phyloP scores from a whole-genome alignment of 92 coral and sea anemone genomes.

The Palythoa caribaeorum region DNA sequence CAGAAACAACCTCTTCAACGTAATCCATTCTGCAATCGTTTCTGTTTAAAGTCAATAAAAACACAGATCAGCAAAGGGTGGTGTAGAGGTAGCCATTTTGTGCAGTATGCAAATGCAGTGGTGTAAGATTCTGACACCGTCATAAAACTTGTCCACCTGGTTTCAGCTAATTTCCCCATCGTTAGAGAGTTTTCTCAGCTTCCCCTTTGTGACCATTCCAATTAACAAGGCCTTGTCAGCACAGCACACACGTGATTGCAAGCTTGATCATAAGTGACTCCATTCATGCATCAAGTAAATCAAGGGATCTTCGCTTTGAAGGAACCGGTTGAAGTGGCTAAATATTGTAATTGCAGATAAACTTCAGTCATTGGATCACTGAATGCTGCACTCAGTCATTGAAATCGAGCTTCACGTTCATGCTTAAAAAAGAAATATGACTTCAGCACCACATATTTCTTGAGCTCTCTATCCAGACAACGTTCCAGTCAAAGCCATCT shows the following conservation, averaged over 20 bases:
- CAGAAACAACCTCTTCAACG: conserved; percentile 42
- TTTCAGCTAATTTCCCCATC: conserved; percentile 59
- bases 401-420: conserved; percentile 7
- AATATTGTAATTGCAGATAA: conserved; percentile 28
- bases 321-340: conserved; percentile 31
- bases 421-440: conserved; percentile 38
- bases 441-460: conserved; percentile 27
- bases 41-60: conserved; percentile 57
- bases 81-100: conserved; percentile 67
- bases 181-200: conserved; percentile 46
- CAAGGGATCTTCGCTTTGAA: conserved; percentile 41
- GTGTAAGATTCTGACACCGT: conserved; percentile 61
- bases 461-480: conserved; percentile 34
- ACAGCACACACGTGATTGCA: not conserved
- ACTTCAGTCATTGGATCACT: conserved; percentile 35
- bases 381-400: conserved; percentile 7
- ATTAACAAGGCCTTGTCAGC: conserved; percentile 25
- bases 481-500: conserved; percentile 54
- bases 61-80: conserved; percentile 67
- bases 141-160: conserved; percentile 63
- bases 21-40: conserved; percentile 43
- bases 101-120: conserved; percentile 64
- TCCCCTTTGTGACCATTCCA: conserved; percentile 58
- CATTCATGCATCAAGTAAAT: conserved; percentile 5
- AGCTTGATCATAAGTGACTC: conserved; percentile 8